Conservation (phyloP, 2,113 vertebrate genomes). For the Empidonax alnorum region DNA sequence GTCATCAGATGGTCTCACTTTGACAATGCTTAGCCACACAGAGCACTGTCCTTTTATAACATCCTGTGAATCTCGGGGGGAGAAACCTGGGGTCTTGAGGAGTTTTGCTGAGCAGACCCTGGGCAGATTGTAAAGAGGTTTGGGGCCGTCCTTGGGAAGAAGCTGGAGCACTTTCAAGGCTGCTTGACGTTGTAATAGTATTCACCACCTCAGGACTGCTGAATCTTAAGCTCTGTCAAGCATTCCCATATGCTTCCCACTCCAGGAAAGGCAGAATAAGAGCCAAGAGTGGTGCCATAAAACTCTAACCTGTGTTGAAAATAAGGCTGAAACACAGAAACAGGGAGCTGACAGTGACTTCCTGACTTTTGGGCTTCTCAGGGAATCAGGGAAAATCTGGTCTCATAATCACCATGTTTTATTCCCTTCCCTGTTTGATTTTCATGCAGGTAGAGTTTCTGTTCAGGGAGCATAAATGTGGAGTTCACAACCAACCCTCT, state of each 20-base stretch:
- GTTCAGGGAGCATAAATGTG: constrained; percentile 28
- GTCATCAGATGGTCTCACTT: constrained; percentile 2
- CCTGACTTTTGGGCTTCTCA: constrained; percentile 54
- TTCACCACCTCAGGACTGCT: constrained; percentile 42
- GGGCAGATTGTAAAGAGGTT: constrained; percentile 25
- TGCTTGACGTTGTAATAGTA: constrained; percentile 21
- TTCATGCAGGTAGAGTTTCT: constrained; percentile 49
- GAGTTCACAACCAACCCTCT: constrained; percentile 12
- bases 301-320: constrained; percentile 45
- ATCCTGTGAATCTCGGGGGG: background rate
- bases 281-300: constrained; percentile 28
- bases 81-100: constrained; percentile 54
- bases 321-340: constrained; percentile 44
- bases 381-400: constrained; percentile 37
- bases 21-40: constrained; percentile 2
- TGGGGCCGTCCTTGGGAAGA: constrained; percentile 39
- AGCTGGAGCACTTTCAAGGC: constrained; percentile 12
- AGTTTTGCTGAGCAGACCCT: background rate
- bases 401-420: constrained; percentile 43
- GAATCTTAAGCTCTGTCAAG: constrained; percentile 47
- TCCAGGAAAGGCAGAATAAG: constrained; percentile 26
- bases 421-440: constrained; percentile 47
- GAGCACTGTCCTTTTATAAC: background rate
- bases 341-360: constrained; percentile 51
- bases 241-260: constrained; percentile 55